A percentile compares a stretch with the other conserved stretches of the same genome.
Conservation (phyloP, 64 coral and sea anemone species). For the Exaiptasia diaphana region DNA sequence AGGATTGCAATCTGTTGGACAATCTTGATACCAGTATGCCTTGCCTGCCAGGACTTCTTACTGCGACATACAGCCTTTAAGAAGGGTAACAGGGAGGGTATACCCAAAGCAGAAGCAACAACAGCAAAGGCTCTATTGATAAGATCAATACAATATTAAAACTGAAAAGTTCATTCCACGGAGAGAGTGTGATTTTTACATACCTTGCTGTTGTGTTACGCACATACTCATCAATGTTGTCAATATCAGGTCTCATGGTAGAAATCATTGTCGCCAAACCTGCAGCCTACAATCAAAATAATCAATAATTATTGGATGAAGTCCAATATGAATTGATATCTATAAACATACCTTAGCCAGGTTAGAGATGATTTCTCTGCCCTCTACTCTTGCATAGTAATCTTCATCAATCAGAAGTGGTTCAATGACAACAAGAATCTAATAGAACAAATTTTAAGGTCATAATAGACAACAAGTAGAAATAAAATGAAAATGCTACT, state of each 20-base stretch:
- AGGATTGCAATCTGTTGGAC: conserved; percentile 99
- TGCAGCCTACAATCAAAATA: conserved; percentile 62
- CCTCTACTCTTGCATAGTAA: conserved; percentile 98
- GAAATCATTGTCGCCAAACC: conserved; percentile 99
- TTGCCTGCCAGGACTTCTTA: conserved; percentile 98
- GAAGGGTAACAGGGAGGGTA: conserved; percentile 93
- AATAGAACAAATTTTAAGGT: conserved; percentile 6
- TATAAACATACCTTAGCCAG: conserved; percentile 79
- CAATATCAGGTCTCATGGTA: conserved; percentile 99
- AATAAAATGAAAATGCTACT: too few relatives aligned
- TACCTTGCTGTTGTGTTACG: conserved; percentile 99
- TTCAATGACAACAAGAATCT: conserved; percentile 99
- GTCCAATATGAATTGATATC: too few relatives aligned
- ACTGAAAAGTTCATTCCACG: not conserved
- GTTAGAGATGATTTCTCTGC: conserved; percentile 97
- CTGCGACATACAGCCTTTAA: conserved; percentile 98
- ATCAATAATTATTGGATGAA: not conserved
- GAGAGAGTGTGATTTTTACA: too few relatives aligned
- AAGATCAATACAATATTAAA: not conserved
- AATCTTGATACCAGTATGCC: conserved; percentile 99
- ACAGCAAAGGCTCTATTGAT: conserved; percentile 90
- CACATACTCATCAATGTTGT: conserved; percentile 99
- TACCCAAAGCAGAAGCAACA: conserved; percentile 94
- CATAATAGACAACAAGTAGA: not conserved
- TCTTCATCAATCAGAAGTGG: conserved; percentile 99